Evolutionary conservation across 2,797 vertebrate species (phyloP).

Genomic region (Paramormyrops hopkinsi): DNA sequence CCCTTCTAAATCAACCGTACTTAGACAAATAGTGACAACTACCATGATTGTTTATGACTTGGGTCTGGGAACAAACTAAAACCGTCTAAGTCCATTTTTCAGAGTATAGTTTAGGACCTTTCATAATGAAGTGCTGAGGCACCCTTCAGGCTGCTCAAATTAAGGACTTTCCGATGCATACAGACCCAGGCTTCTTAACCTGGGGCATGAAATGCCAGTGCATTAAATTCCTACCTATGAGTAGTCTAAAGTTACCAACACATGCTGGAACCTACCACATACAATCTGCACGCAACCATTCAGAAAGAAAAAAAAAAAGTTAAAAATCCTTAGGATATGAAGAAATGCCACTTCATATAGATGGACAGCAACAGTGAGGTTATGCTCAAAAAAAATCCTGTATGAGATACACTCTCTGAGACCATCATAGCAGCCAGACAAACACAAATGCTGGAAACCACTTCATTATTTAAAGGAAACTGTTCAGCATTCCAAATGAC

Average conservation of each 20-base stretch:
- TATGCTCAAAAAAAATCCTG: neutral
- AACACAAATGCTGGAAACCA: conserved; percentile 60
- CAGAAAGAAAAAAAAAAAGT: neutral
- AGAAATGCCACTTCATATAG: neutral
- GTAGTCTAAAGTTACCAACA: neutral
- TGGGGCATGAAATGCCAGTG: neutral
- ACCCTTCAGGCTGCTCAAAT: neutral
- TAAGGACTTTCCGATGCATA: neutral
- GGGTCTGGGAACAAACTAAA: neutral
- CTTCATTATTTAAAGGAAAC: conserved; percentile 38
- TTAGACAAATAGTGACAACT: neutral
- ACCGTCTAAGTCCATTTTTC: neutral
- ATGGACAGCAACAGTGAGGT: neutral
- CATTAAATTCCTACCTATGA: neutral
- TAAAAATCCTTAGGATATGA: neutral
- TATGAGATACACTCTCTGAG: neutral
- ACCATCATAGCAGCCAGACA: conserved; percentile 29
- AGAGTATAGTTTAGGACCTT: neutral
- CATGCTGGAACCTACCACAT: neutral
- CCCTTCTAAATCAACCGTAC: neutral
- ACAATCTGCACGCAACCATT: neutral
- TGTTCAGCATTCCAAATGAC: conserved; percentile 43
- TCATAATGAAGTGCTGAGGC: neutral
- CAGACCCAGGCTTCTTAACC: neutral
- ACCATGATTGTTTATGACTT: neutral